phyloP scores from a whole-genome alignment of 35 echinoderm and acorn worm species.

The Acanthaster planci region DNA sequence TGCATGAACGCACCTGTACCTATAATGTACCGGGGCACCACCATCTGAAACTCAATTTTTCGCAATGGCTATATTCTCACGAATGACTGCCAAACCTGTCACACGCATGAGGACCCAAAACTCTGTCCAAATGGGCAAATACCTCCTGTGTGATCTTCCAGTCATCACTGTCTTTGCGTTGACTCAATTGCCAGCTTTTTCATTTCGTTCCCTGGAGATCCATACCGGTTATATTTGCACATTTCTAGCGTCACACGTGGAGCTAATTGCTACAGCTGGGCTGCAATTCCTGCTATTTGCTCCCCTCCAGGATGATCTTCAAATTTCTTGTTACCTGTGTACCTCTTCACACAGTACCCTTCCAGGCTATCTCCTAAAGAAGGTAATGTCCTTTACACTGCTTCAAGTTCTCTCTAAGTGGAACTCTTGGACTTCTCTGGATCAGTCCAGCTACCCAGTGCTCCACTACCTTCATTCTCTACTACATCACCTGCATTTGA shows the following conservation, averaged over 20 bases:
- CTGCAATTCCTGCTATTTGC: constrained; percentile 5
- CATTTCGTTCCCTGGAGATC: constrained; percentile 24
- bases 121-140: constrained; percentile 15
- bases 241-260: constrained; percentile 18
- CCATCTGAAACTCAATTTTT: constrained; percentile 33
- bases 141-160: constrained; percentile 15
- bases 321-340: constrained; percentile 52
- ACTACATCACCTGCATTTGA: constrained; percentile 22
- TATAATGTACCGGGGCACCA: constrained; percentile 41
- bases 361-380: constrained; percentile 17
- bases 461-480: constrained; percentile 1
- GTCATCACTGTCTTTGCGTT: constrained; percentile 24
- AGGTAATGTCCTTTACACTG: constrained; percentile 15
- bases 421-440: constrained; percentile 37
- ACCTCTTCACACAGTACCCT: constrained; percentile 32
- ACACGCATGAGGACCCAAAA: constrained; percentile 33
- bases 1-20: constrained; percentile 41
- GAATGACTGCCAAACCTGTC: constrained; percentile 44
- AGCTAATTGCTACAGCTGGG: constrained; percentile 17
- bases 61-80: constrained; percentile 39
- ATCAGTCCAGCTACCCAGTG: constrained; percentile 29
- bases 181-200: constrained; percentile 30
- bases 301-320: constrained; percentile 32
- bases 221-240: constrained; percentile 32
- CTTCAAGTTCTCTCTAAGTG: constrained; percentile 53